Conservation (phyloP, 2,113 vertebrate species). For the Syngnathus floridae region DNA sequence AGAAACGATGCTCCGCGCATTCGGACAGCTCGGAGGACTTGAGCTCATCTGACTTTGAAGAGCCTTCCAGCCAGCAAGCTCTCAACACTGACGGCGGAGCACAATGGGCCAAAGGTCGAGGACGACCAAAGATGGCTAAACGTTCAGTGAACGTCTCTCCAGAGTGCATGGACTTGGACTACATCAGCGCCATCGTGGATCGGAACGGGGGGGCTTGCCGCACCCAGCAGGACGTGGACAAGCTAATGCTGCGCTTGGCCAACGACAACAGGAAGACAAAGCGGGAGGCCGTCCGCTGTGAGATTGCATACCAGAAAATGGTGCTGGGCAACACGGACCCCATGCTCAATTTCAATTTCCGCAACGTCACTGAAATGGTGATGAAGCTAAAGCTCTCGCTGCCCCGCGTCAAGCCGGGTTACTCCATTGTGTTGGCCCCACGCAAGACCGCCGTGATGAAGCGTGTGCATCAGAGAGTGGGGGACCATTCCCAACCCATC, state of each 20-base stretch:
- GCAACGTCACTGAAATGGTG: conserved; percentile 43
- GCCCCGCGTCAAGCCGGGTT: conserved; percentile 51
- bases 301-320: conserved; percentile 67
- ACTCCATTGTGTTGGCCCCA: conserved; percentile 47
- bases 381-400: conserved; percentile 62
- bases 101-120: not conserved
- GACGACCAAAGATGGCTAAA: not conserved
- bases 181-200: conserved; percentile 46
- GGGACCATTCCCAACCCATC: not conserved
- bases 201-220: conserved; percentile 68
- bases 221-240: conserved; percentile 64
- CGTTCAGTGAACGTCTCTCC: conserved; percentile 5
- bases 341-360: conserved; percentile 30
- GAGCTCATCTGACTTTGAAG: conserved; percentile 14
- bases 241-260: conserved; percentile 56
- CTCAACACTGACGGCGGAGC: not conserved
- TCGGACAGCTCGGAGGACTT: conserved; percentile 20
- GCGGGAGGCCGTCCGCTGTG: conserved; percentile 58
- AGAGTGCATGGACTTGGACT: conserved; percentile 46
- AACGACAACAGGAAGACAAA: conserved; percentile 45
- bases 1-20: not conserved
- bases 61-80: not conserved
- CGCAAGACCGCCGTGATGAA: conserved; percentile 12
- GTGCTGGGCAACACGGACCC: conserved; percentile 53
- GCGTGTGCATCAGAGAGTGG: fast-evolving